phyloP scores from a whole-genome alignment of 2,113 vertebrate genomes.

The Xyrauchen texanus region DNA sequence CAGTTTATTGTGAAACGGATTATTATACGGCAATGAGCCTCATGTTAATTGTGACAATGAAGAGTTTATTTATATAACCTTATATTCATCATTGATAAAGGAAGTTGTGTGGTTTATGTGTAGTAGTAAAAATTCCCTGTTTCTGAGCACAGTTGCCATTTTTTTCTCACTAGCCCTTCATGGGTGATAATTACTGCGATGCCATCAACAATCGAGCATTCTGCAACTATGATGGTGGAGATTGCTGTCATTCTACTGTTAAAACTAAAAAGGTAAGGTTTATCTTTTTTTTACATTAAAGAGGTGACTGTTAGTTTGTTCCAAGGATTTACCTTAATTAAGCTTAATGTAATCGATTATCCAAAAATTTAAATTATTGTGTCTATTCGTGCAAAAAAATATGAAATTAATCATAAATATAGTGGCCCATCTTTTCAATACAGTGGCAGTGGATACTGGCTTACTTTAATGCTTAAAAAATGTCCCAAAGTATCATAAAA shows the following conservation, averaged over 20 bases:
- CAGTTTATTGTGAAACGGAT: constrained; percentile 4
- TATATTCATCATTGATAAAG: not conserved
- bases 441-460: no score
- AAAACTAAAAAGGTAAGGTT: constrained; percentile 91
- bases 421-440: no score
- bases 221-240: constrained; percentile 96
- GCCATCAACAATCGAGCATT: constrained; percentile 96
- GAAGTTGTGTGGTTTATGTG: not conserved
- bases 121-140: not conserved
- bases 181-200: constrained; percentile 98
- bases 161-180: constrained; percentile 81
- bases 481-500: no score
- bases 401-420: no score
- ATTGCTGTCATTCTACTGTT: constrained; percentile 95
- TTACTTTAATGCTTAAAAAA: no score
- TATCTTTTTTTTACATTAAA: no score
- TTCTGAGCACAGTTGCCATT: not conserved
- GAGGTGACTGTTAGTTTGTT: no score
- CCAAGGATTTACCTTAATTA: no score
- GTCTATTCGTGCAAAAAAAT: no score
- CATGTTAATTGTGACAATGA: not conserved
- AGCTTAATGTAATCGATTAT: no score
- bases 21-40: not conserved
- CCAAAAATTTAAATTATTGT: no score
- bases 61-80: not conserved